phyloP scores from a whole-genome alignment of 2,797 vertebrate species.

The Tangara arthus region DNA sequence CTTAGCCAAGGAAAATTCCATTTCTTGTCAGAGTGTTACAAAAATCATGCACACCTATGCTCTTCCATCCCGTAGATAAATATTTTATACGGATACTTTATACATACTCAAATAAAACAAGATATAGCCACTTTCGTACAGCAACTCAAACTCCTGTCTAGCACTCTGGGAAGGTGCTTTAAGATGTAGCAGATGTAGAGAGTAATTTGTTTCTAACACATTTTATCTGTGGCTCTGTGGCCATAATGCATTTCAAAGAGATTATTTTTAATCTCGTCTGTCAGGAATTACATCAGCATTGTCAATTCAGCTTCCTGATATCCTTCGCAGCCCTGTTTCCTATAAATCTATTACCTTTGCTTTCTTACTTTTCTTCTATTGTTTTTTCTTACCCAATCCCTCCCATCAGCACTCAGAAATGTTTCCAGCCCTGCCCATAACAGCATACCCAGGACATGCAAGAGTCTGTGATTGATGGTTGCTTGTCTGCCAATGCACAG shows the following conservation, averaged over 20 bases:
- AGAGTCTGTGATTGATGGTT: not conserved
- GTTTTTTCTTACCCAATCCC: not conserved
- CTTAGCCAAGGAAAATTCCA: not conserved
- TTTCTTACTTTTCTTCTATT: not conserved
- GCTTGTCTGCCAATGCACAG: slow-evolving; percentile 11
- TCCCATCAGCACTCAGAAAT: not conserved
- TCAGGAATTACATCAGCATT: not conserved
- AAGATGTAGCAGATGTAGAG: not conserved
- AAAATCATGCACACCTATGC: not conserved
- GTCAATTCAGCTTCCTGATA: not conserved
- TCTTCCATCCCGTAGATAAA: not conserved
- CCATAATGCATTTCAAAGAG: not conserved
- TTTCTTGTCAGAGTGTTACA: not conserved
- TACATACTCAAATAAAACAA: slow-evolving; percentile 6
- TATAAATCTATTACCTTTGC: not conserved
- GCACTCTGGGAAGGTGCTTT: not conserved
- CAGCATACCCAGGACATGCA: rapidly evolving
- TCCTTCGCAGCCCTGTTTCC: not conserved
- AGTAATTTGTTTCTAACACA: not conserved
- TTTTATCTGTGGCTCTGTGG: not conserved
- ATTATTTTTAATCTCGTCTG: not conserved
- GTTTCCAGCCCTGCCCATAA: not conserved
- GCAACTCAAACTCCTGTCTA: not conserved
- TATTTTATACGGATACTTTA: not conserved
- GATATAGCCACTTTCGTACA: not conserved